Evolutionary conservation across 2,888 invertebrate species (phyloP).

Genomic region (Branchellion lobata): DNA sequence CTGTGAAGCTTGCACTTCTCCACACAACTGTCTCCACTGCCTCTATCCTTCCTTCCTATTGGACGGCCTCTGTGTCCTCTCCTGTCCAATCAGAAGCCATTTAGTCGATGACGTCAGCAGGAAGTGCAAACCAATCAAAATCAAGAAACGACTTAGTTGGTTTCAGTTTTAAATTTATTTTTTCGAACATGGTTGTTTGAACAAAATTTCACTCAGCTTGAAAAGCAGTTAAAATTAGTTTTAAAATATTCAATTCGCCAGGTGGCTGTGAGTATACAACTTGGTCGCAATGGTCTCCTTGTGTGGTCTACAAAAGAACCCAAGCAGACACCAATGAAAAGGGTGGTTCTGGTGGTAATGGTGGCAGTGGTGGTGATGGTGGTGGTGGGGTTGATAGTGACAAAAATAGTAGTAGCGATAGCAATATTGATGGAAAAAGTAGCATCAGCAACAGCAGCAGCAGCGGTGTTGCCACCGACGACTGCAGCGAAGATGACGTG

Average conservation of each 20-base stretch:
- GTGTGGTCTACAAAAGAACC: constrained; percentile 1
- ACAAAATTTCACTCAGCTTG: no score
- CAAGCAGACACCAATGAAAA: not conserved
- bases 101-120: not conserved
- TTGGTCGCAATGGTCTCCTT: constrained; percentile 7
- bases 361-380: no score
- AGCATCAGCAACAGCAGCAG: no score
- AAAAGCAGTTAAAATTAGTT: no score
- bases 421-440: no score
- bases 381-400: no score
- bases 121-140: not conserved
- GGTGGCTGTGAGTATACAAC: not conserved
- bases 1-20: constrained; percentile 32
- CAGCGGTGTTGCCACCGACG: no score
- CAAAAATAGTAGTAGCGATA: no score
- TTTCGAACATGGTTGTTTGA: not conserved
- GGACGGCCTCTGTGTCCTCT: constrained; percentile 30
- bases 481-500: no score
- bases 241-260: not conserved
- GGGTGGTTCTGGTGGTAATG: not conserved
- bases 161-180: not conserved
- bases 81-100: constrained; percentile 27
- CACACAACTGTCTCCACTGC: constrained; percentile 21
- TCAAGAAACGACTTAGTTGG: not conserved
- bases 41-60: constrained; percentile 10